phyloP scores from a whole-genome alignment of 2,113 vertebrate genomes.

The Phaethon lepturus region DNA sequence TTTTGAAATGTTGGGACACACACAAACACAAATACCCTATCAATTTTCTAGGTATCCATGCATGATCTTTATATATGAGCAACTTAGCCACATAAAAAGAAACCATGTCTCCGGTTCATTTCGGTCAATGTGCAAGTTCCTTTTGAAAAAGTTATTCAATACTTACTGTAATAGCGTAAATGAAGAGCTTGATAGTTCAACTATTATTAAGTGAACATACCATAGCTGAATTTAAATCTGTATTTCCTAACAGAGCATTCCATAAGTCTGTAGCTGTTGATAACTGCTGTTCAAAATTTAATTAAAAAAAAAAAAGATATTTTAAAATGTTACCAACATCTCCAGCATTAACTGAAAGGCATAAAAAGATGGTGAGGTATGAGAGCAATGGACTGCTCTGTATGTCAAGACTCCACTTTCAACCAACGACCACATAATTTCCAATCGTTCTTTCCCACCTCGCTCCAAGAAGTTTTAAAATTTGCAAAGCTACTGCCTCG shows the following conservation, averaged over 20 bases:
- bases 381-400: not conserved
- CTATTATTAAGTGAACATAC: not conserved
- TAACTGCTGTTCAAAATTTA: not conserved
- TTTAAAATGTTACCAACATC: not conserved
- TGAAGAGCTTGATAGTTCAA: not conserved
- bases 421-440: not conserved
- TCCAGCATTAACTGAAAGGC: conserved; percentile 10
- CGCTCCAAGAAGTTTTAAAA: not conserved
- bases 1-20: conserved; percentile 66
- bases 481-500: not conserved
- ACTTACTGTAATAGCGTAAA: not conserved
- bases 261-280: not conserved
- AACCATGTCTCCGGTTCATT: not conserved
- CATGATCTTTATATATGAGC: conserved; percentile 19
- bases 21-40: conserved; percentile 40
- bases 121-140: not conserved
- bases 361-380: not conserved
- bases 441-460: not conserved
- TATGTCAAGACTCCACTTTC: not conserved
- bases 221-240: not conserved
- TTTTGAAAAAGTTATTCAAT: not conserved
- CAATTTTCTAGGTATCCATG: conserved; percentile 16
- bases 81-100: not conserved
- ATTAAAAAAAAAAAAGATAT: not conserved
- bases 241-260: conserved; percentile 32